Percentiles rank a stretch among this genome's conserved stretches.
Evolutionary conservation across 2,888 invertebrate species (phyloP).

Genomic region (Tetanocera ferruginea): DNA sequence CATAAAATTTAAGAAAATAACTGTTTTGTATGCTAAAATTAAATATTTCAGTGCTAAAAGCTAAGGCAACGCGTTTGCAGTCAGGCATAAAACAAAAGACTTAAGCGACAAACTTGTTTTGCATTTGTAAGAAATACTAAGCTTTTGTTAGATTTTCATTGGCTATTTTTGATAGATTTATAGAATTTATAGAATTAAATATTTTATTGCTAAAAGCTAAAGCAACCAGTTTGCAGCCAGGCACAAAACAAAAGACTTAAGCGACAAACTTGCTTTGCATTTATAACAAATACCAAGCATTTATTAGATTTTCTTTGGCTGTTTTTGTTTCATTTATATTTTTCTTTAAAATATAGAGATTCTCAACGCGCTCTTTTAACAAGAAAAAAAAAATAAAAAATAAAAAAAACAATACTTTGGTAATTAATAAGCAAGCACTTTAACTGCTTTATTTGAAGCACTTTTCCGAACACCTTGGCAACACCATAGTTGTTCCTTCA

Average conservation of each 20-base stretch:
- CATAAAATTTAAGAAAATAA: no score
- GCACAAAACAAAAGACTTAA: slow-evolving; percentile 24
- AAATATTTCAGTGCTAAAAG: no score
- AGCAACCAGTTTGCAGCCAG: not conserved
- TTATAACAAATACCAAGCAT: not conserved
- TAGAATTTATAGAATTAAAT: no score
- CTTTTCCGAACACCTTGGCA: no score
- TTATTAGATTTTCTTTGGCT: not conserved
- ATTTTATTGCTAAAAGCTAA: no score
- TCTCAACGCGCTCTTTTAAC: not conserved
- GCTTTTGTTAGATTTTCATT: not conserved
- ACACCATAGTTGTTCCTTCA: slow-evolving; percentile 2
- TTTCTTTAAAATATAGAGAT: not conserved
- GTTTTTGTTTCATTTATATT: not conserved
- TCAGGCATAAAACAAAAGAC: slow-evolving; percentile 12
- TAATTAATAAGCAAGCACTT: no score
- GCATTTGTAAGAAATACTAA: not conserved
- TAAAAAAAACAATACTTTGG: no score
- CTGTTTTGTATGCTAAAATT: no score
- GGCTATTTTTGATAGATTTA: not conserved
- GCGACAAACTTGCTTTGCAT: slow-evolving; percentile 10
- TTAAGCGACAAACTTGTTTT: slow-evolving; percentile 27
- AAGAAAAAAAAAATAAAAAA: not conserved
- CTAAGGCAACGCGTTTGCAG: not conserved
- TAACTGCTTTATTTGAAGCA: no score